Percentiles rank a stretch among this genome's conserved stretches.
Evolutionary conservation across 2,113 vertebrate genomes (phyloP).

Genomic region (Pollimyrus isidori): DNA sequence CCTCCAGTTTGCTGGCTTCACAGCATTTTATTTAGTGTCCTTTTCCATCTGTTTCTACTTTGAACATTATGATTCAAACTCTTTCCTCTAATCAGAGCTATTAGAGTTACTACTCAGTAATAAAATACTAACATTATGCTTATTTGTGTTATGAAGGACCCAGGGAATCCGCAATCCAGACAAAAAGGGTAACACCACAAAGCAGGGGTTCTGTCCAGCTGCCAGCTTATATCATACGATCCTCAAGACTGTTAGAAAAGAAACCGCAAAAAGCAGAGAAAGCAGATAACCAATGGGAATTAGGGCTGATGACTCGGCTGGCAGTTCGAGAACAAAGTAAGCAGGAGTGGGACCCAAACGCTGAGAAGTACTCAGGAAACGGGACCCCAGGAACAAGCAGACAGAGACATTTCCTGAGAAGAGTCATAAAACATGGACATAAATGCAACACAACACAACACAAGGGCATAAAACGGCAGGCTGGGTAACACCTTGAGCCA

Average conservation of each 20-base stretch:
- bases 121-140: not conserved
- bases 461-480: not conserved
- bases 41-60: conserved; percentile 23
- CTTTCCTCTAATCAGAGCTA: not conserved
- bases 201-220: not conserved
- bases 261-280: not conserved
- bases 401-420: not conserved
- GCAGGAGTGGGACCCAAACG: not conserved
- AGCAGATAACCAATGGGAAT: not conserved
- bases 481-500: not conserved
- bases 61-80: conserved; percentile 23
- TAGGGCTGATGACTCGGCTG: not conserved
- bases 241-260: not conserved
- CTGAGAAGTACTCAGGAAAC: not conserved
- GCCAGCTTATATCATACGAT: not conserved
- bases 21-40: not conserved
- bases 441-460: no score
- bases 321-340: not conserved
- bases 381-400: not conserved
- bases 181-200: not conserved
- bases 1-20: not conserved
- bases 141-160: not conserved
- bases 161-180: not conserved
- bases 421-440: no score
- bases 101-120: conserved; percentile 15